phyloP scores from a whole-genome alignment of 2,113 vertebrate species.

The Amazona guildingii region DNA sequence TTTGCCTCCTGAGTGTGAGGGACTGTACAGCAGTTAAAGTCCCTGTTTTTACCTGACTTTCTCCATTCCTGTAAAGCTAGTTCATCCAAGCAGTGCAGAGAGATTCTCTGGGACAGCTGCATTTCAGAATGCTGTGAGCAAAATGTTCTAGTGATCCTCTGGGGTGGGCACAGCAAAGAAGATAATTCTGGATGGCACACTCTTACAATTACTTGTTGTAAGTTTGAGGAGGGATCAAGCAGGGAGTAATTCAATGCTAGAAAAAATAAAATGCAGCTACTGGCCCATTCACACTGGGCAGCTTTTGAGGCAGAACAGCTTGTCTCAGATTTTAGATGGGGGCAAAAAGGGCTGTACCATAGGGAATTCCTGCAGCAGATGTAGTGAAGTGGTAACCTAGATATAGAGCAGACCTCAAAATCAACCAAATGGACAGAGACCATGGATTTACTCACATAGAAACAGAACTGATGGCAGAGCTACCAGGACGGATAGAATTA shows the following conservation, averaged over 20 bases:
- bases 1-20: neutral
- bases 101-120: neutral
- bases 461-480: neutral
- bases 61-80: neutral
- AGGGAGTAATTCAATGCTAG: neutral
- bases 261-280: neutral
- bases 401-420: neutral
- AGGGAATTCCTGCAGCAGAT: neutral
- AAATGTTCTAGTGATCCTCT: neutral
- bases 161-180: neutral
- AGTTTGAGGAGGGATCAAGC: neutral
- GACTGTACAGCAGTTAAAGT: neutral
- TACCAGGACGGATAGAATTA: neutral
- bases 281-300: neutral
- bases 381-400: neutral
- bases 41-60: neutral
- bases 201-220: neutral
- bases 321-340: neutral
- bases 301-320: neutral
- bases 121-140: neutral
- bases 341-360: neutral
- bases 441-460: neutral
- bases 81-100: neutral
- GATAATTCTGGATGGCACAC: neutral
- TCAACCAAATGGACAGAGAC: neutral